Percentiles rank a stretch among this genome's conserved stretches.
These are phyloP conservation scores for Lepidurus arcticus DNA, from an alignment of 1,140 invertebrate species.

Conservation along the genomic window DNA sequence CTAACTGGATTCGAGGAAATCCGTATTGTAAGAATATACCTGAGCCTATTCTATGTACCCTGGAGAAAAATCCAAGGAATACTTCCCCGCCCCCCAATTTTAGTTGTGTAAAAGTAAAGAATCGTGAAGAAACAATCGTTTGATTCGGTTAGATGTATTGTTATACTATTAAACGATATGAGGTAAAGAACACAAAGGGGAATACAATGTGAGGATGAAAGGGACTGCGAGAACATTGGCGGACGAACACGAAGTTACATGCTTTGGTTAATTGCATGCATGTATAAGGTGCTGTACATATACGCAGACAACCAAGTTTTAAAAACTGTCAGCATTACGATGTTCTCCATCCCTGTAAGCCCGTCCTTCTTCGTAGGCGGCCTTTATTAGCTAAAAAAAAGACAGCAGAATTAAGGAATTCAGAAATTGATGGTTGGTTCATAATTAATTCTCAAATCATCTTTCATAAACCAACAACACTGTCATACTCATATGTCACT, in stretches of 20 bases:
- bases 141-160: neutral
- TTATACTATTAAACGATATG: neutral
- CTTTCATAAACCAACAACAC: too few species aligned
- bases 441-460: neutral
- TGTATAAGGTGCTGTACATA: constrained; percentile 7
- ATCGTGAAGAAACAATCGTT: neutral
- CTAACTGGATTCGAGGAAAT: neutral
- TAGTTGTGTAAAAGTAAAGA: neutral
- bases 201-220: constrained; percentile 3
- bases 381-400: neutral
- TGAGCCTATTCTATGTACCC: neutral
- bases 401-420: neutral
- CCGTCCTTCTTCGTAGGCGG: neutral
- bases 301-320: neutral
- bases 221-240: neutral
- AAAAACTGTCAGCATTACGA: neutral
- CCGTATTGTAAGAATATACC: neutral
- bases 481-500: too few species aligned
- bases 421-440: neutral
- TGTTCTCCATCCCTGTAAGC: neutral
- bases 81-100: too few species aligned
- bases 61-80: too few species aligned
- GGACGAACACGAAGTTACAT: neutral
- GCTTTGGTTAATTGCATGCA: neutral
- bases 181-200: constrained; percentile 6